These are phyloP conservation scores for Rhodophaea formosa DNA, from an alignment of 2,888 invertebrate species.

Conservation along the genomic window DNA sequence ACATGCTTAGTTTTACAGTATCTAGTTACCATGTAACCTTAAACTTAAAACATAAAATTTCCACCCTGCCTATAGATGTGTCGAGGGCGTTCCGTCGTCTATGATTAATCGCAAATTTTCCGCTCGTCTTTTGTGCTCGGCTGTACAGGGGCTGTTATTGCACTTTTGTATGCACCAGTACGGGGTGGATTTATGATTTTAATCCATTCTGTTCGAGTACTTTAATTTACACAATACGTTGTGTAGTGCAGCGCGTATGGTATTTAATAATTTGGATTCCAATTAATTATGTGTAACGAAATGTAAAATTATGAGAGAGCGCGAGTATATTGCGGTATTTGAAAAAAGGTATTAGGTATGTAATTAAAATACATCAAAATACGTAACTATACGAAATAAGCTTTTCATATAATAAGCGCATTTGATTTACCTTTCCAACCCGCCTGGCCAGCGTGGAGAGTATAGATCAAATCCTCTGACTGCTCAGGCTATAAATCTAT, in stretches of 20 bases:
- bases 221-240: background rate
- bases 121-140: slow-evolving; percentile 27
- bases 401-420: too few species aligned
- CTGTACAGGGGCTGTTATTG: slow-evolving; percentile 21
- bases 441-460: too few species aligned
- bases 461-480: too few species aligned
- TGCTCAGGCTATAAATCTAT: too few species aligned
- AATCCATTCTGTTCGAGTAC: slow-evolving; percentile 12
- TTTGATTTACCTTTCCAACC: too few species aligned
- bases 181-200: slow-evolving; percentile 8
- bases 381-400: too few species aligned
- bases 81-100: slow-evolving; percentile 38
- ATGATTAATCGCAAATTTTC: slow-evolving; percentile 54
- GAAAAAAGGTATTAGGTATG: too few species aligned
- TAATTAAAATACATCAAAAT: too few species aligned
- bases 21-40: background rate
- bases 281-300: too few species aligned
- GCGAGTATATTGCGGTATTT: too few species aligned
- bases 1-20: background rate
- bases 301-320: too few species aligned
- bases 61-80: slow-evolving; percentile 7
- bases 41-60: background rate
- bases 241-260: background rate
- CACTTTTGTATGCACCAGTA: slow-evolving; percentile 19
- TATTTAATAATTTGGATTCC: background rate